Evolutionary conservation across 2,797 vertebrate species (phyloP).

Genomic region (Leptodactylus fallax): DNA sequence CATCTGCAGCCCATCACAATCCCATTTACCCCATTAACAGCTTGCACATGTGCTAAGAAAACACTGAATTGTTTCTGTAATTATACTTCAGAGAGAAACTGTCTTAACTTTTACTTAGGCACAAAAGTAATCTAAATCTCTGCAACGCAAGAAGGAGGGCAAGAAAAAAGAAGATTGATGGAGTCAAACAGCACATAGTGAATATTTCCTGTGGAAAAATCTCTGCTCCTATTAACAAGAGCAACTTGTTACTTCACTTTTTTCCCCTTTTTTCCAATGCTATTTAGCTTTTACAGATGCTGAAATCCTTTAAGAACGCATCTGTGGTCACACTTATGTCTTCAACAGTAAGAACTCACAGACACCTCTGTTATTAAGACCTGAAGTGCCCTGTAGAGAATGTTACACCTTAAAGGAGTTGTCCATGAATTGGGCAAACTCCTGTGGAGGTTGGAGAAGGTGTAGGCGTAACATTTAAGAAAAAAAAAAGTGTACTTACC

Average conservation of each 20-base stretch:
- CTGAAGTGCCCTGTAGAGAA: conserved; percentile 1
- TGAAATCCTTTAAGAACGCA: conserved; percentile 28
- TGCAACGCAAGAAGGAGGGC: conserved; percentile 44
- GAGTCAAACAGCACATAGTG: conserved; percentile 60
- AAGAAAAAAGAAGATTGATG: conserved; percentile 60
- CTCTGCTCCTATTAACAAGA: conserved; percentile 62
- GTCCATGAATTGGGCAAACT: neutral
- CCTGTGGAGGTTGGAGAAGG: too few relatives aligned
- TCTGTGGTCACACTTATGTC: conserved; percentile 35
- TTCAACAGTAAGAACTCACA: neutral
- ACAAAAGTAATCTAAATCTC: conserved; percentile 58
- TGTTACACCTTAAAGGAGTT: neutral
- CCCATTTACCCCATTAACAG: conserved; percentile 63
- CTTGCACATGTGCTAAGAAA: conserved; percentile 63
- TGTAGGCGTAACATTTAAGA: too few relatives aligned
- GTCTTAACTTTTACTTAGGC: conserved; percentile 61
- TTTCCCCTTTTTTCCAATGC: conserved; percentile 27
- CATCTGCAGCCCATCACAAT: conserved; percentile 60
- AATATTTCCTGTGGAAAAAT: conserved; percentile 65
- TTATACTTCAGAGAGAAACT: conserved; percentile 62
- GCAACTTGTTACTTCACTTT: conserved; percentile 54
- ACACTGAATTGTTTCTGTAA: conserved; percentile 58
- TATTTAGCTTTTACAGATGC: conserved; percentile 59
- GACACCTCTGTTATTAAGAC: conserved; percentile 5
- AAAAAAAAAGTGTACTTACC: too few relatives aligned